phyloP scores from a whole-genome alignment of 1,140 invertebrate species.

The Caenorhabditis latens region DNA sequence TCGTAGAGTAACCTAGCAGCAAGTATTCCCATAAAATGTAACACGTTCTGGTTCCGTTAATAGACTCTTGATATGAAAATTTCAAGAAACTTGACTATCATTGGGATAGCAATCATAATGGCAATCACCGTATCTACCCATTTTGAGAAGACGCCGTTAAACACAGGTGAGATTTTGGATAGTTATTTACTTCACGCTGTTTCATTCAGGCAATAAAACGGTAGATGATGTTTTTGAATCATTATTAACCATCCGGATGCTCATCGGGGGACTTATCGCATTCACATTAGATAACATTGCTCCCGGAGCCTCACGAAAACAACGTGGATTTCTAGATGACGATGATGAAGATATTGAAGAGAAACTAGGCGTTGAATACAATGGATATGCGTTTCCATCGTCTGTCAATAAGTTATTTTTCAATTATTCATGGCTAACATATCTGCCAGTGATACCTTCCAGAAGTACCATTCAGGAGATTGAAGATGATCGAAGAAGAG shows the following conservation, averaged over 20 bases:
- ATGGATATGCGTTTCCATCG: constrained; percentile 11
- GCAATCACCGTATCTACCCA: constrained; percentile 57
- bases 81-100: constrained; percentile 63
- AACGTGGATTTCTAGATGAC: background rate
- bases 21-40: background rate
- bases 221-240: constrained; percentile 50
- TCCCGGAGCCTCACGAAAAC: constrained; percentile 9
- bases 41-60: background rate
- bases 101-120: constrained; percentile 58
- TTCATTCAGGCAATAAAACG: constrained; percentile 2
- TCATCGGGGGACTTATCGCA: constrained; percentile 56
- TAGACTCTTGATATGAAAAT: constrained; percentile 62
- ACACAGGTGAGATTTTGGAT: constrained; percentile 18
- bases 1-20: constrained; percentile 64
- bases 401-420: constrained; percentile 4
- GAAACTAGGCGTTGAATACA: background rate
- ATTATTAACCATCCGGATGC: constrained; percentile 54
- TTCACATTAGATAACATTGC: constrained; percentile 56
- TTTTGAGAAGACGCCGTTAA: constrained; percentile 64
- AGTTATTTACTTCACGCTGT: too few relatives aligned
- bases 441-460: constrained; percentile 30
- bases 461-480: background rate
- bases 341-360: background rate
- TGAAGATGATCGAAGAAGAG: background rate
- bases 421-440: background rate